Evolutionary conservation across 2,888 invertebrate species (phyloP).

Genomic region (Agelastica alni): DNA sequence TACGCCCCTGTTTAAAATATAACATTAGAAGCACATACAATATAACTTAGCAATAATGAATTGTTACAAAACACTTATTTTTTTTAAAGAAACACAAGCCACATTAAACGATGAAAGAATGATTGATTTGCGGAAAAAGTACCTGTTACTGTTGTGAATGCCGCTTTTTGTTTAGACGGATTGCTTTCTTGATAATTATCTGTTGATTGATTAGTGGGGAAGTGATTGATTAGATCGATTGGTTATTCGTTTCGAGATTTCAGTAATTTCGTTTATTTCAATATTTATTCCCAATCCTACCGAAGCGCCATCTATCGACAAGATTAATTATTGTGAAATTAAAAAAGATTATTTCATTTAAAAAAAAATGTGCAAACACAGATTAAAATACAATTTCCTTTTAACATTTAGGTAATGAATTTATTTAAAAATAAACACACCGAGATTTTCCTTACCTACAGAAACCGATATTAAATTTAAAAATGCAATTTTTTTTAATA

Average conservation of each 20-base stretch:
- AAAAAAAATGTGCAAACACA: too few species aligned
- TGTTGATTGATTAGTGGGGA: constrained; percentile 17
- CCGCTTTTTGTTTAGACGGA: constrained; percentile 13
- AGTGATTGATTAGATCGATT: constrained; percentile 19
- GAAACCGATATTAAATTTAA: too few species aligned
- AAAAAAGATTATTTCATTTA: background rate
- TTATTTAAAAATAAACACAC: too few species aligned
- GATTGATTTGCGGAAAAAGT: constrained; percentile 15
- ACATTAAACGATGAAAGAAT: background rate
- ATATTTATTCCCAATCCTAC: constrained; percentile 1
- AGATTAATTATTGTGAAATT: background rate
- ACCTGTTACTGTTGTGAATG: constrained; percentile 12
- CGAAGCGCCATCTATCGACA: background rate
- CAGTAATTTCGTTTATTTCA: background rate
- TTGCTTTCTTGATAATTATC: constrained; percentile 18
- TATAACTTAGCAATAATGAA: too few species aligned
- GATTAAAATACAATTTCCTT: too few species aligned
- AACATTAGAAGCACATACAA: too few species aligned
- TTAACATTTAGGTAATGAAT: too few species aligned
- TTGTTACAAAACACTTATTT: too few species aligned
- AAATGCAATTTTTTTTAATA: too few species aligned
- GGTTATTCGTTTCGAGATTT: background rate
- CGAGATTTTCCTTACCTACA: too few species aligned
- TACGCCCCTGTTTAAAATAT: too few species aligned
- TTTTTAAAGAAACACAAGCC: background rate